phyloP scores from a whole-genome alignment of 2,797 vertebrate species.

The Gadopsis bispinosus region DNA sequence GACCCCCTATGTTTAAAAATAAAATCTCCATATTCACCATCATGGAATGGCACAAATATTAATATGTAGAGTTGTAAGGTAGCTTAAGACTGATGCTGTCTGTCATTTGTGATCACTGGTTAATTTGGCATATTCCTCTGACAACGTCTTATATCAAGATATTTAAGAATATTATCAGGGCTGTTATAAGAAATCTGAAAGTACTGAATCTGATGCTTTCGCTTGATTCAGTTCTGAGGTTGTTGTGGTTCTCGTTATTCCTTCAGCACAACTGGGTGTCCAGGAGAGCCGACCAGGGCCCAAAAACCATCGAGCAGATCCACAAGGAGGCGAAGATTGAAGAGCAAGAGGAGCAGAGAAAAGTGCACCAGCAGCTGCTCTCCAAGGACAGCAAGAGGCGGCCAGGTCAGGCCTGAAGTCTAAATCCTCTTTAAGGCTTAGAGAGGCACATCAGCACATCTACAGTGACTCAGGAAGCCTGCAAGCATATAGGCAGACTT shows the following conservation, averaged over 20 bases:
- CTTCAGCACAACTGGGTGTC: conserved; percentile 96
- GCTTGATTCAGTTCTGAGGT: not conserved
- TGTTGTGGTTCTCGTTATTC: not conserved
- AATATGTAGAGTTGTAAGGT: conserved; percentile 2
- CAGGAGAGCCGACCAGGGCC: conserved; percentile 95
- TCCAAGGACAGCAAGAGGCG: conserved; percentile 95
- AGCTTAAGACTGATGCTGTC: not conserved
- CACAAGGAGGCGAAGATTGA: conserved; percentile 99
- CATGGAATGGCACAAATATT: not conserved
- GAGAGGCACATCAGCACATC: conserved; percentile 51
- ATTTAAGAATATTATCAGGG: not conserved
- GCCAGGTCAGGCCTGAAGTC: conserved; percentile 85
- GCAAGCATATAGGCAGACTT: conserved; percentile 57
- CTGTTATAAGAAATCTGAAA: not conserved
- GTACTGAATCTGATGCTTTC: not conserved
- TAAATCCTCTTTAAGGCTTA: conserved; percentile 81
- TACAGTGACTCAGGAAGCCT: conserved; percentile 60
- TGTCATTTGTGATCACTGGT: conserved; percentile 5
- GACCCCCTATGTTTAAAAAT: conserved; percentile 34
- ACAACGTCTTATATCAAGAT: not conserved
- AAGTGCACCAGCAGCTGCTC: conserved; percentile 96
- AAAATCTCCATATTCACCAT: not conserved
- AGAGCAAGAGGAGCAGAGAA: conserved; percentile 97
- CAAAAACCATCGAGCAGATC: conserved; percentile 99
- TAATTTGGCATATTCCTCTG: not conserved